These are phyloP conservation scores for Nymphalis io DNA, from an alignment of 1,140 invertebrate genomes.

Conservation along the genomic window DNA sequence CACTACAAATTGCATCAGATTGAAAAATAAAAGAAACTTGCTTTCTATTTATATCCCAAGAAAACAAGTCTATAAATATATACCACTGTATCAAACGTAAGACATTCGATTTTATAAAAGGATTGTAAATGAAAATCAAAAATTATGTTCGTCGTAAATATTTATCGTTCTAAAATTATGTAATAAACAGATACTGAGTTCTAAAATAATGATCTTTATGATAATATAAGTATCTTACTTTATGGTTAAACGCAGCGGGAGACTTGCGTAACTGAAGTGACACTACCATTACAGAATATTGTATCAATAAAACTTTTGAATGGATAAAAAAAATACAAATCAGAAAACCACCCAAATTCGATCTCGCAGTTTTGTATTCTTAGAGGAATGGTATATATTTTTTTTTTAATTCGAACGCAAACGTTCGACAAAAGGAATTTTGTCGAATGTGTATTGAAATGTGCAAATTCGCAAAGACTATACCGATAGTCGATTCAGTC, in stretches of 20 bases:
- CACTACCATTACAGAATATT: constrained; percentile 7
- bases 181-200: constrained; percentile 23
- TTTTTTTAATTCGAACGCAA: neutral
- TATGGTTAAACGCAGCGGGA: constrained; percentile 18
- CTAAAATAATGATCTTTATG: constrained; percentile 28
- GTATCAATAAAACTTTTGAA: constrained; percentile 10
- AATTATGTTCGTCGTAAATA: neutral
- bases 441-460: constrained; percentile 12
- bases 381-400: neutral
- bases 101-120: neutral
- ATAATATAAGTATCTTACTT: constrained; percentile 6
- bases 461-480: constrained; percentile 8
- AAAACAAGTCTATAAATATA: no score
- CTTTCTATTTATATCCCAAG: no score
- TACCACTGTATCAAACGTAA: neutral
- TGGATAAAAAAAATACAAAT: neutral
- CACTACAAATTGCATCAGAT: no score
- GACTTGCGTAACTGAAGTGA: constrained; percentile 16
- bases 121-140: neutral
- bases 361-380: neutral
- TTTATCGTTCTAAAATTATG: constrained; percentile 5
- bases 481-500: constrained; percentile 3
- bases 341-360: neutral
- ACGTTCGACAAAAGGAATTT: constrained; percentile 12
- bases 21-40: no score